These are phyloP conservation scores for Glomeris marginata DNA, from an alignment of 2,888 invertebrate species.

Conservation along the genomic window DNA sequence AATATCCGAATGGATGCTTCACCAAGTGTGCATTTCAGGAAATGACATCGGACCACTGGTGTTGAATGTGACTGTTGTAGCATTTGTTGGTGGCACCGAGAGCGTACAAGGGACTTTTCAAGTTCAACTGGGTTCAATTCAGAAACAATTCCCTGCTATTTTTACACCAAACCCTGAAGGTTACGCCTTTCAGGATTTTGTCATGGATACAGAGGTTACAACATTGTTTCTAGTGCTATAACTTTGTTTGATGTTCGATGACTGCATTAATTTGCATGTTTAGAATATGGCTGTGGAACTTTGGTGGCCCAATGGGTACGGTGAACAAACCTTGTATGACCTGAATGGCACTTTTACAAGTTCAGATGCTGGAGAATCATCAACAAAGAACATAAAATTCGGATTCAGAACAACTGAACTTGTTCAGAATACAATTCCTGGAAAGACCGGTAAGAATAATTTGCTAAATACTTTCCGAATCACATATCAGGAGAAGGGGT, in stretches of 20 bases:
- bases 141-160: background rate
- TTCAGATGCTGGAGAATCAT: constrained; percentile 22
- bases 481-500: background rate
- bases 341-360: constrained; percentile 39
- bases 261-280: too few species aligned
- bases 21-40: background rate
- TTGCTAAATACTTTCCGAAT: background rate
- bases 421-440: constrained; percentile 48
- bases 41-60: too few species aligned
- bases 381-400: constrained; percentile 42
- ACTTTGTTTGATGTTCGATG: too few species aligned
- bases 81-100: too few species aligned
- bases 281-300: constrained; percentile 33
- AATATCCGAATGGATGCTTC: background rate
- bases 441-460: constrained; percentile 3
- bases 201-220: too few species aligned
- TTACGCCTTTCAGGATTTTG: too few species aligned
- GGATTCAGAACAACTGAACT: constrained; percentile 78
- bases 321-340: constrained; percentile 59
- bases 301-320: constrained; percentile 97
- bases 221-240: too few species aligned
- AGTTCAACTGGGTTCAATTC: background rate
- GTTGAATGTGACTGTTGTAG: too few species aligned
- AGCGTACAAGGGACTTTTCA: too few species aligned
- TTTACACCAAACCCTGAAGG: too few species aligned